A percentile compares a stretch with the other conserved stretches of the same genome.
Conservation (phyloP, 1,140 invertebrate genomes). For the Pseudoatta argentina region DNA sequence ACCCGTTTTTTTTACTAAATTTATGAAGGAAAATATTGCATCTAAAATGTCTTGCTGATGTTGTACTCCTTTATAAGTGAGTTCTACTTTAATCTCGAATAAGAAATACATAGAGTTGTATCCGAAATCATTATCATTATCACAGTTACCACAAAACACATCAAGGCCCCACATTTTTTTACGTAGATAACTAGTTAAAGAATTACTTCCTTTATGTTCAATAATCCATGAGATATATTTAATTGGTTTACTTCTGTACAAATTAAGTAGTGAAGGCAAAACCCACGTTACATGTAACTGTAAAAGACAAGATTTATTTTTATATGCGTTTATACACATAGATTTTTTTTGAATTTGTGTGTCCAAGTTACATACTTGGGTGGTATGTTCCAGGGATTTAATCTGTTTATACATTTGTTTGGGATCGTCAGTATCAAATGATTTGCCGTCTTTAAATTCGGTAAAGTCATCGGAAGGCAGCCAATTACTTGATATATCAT, state of each 20-base stretch:
- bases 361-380: too few relatives aligned
- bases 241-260: slow-evolving; percentile 92
- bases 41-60: slow-evolving; percentile 90
- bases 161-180: slow-evolving; percentile 94
- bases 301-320: not conserved
- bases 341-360: too few relatives aligned
- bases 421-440: too few relatives aligned
- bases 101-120: slow-evolving; percentile 91
- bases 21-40: slow-evolving; percentile 91
- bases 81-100: slow-evolving; percentile 91
- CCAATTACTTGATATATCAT: slow-evolving; percentile 77
- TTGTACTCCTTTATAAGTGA: slow-evolving; percentile 93
- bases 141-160: slow-evolving; percentile 91
- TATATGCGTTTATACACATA: not conserved
- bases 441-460: too few relatives aligned
- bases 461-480: slow-evolving; percentile 72
- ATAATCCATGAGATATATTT: slow-evolving; percentile 93
- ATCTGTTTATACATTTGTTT: too few relatives aligned
- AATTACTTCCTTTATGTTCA: slow-evolving; percentile 96
- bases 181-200: slow-evolving; percentile 93
- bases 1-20: slow-evolving; percentile 88
- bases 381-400: too few relatives aligned
- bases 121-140: slow-evolving; percentile 92
- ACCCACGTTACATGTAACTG: slow-evolving; percentile 93
- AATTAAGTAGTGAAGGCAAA: slow-evolving; percentile 90